Evolutionary conservation across 2,797 vertebrate species (phyloP).

Genomic region (Xenentodon cancila): DNA sequence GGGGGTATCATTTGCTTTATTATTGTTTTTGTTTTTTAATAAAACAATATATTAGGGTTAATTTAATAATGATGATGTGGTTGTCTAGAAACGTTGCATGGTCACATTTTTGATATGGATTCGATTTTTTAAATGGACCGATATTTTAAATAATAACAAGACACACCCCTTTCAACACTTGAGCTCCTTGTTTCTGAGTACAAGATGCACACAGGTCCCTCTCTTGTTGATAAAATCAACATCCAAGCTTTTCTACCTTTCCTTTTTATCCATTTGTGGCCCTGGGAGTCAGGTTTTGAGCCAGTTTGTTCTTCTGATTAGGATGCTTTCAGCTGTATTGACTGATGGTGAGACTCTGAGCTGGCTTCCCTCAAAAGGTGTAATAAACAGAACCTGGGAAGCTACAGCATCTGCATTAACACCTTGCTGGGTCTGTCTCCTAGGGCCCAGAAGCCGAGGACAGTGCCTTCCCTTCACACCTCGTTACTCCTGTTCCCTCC

Average conservation of each 20-base stretch:
- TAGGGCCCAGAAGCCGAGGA: slow-evolving; percentile 64
- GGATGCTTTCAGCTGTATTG: slow-evolving; percentile 54
- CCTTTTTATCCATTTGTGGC: slow-evolving; percentile 15
- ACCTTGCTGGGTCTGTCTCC: slow-evolving; percentile 66
- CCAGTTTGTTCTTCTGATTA: slow-evolving; percentile 50
- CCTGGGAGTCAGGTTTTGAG: slow-evolving; percentile 36
- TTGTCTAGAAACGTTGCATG: too few relatives aligned
- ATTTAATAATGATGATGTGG: too few relatives aligned
- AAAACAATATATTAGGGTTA: too few relatives aligned
- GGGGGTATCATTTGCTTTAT: too few relatives aligned
- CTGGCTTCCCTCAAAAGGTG: slow-evolving; percentile 52
- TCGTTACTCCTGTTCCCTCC: slow-evolving; percentile 74
- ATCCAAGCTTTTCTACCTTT: slow-evolving; percentile 19
- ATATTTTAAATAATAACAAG: too few relatives aligned
- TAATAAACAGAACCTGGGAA: slow-evolving; percentile 68
- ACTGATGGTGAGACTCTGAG: slow-evolving; percentile 49
- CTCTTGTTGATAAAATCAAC: slow-evolving; percentile 13
- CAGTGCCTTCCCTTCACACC: slow-evolving; percentile 78
- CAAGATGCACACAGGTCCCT: slow-evolving; percentile 16
- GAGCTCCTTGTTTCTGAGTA: slow-evolving; percentile 3
- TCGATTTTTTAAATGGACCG: too few relatives aligned
- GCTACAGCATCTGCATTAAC: slow-evolving; percentile 74
- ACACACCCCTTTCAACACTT: too few relatives aligned
- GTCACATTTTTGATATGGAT: too few relatives aligned
- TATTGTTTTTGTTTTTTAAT: too few relatives aligned